A percentile compares a stretch with the other conserved stretches of the same genome.
Conservation (phyloP, 2,888 invertebrate genomes). For the Drosophila anomelani region DNA sequence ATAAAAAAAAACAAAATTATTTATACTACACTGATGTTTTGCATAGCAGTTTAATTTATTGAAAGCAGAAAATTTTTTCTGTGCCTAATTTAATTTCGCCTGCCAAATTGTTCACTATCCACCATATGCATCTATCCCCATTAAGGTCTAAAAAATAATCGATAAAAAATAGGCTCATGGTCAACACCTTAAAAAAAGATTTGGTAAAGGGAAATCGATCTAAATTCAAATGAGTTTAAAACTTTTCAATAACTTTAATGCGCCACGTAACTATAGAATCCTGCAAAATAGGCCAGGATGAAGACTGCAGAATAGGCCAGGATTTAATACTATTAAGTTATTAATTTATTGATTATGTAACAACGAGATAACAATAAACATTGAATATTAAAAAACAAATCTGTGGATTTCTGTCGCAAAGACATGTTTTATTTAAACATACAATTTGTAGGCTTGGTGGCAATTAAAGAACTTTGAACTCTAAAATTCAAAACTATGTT, state of each 20-base stretch:
- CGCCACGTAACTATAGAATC: not conserved
- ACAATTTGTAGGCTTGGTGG: too few species aligned
- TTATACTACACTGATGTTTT: not conserved
- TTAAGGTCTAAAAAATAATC: slow-evolving; percentile 13
- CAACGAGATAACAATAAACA: too few species aligned
- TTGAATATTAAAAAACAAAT: too few species aligned
- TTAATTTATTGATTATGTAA: too few species aligned
- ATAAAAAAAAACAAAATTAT: not conserved
- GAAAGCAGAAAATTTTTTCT: slow-evolving; percentile 3
- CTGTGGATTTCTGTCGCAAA: too few species aligned
- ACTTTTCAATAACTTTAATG: not conserved
- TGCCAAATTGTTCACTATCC: not conserved
- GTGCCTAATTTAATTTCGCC: not conserved
- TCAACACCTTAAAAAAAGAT: slow-evolving; percentile 11
- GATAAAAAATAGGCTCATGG: not conserved
- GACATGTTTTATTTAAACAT: too few species aligned
- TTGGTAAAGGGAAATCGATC: slow-evolving; percentile 1
- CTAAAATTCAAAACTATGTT: not conserved
- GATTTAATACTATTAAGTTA: not conserved
- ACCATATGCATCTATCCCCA: slow-evolving; percentile 1
- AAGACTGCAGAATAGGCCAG: not conserved
- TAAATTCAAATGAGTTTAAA: slow-evolving; percentile 3
- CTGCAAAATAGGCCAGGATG: too few species aligned
- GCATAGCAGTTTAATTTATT: not conserved
- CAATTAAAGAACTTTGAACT: not conserved